A percentile compares a stretch with the other conserved stretches of the same genome.
phyloP scores from a whole-genome alignment of 2,113 vertebrate species.

The Apodemus speciosus region DNA sequence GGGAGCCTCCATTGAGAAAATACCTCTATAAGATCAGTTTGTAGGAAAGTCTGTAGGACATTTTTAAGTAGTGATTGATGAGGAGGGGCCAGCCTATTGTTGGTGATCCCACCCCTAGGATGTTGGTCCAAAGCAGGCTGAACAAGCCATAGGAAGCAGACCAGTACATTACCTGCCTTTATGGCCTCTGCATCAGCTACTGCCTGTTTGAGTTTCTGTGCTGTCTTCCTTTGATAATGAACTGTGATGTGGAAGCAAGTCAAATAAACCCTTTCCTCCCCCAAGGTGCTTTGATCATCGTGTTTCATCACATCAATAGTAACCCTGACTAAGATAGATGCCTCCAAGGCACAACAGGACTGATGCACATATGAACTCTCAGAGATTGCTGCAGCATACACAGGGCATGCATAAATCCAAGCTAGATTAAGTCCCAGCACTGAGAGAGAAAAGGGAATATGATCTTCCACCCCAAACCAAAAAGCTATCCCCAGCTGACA shows the following conservation, averaged over 20 bases:
- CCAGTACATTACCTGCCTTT: background rate
- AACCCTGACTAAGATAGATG: background rate
- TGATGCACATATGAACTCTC: background rate
- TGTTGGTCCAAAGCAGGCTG: background rate
- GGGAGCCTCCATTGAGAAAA: background rate
- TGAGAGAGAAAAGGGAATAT: background rate
- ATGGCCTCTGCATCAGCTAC: background rate
- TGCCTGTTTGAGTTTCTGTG: background rate
- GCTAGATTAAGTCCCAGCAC: background rate
- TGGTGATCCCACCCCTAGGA: background rate
- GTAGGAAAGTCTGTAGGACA: background rate
- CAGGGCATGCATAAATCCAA: background rate
- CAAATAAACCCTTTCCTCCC: background rate
- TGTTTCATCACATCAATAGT: background rate
- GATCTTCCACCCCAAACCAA: background rate
- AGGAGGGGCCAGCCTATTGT: background rate
- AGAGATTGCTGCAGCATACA: background rate
- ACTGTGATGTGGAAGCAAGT: background rate
- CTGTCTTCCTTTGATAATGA: background rate
- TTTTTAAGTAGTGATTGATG: background rate
- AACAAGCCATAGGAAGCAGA: background rate
- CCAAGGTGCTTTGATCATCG: background rate
- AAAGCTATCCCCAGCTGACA: background rate
- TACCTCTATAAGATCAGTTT: background rate
- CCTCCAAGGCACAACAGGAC: background rate